These are phyloP conservation scores for Oryzias celebensis DNA, from an alignment of 2,113 vertebrate genomes.

Conservation along the genomic window DNA sequence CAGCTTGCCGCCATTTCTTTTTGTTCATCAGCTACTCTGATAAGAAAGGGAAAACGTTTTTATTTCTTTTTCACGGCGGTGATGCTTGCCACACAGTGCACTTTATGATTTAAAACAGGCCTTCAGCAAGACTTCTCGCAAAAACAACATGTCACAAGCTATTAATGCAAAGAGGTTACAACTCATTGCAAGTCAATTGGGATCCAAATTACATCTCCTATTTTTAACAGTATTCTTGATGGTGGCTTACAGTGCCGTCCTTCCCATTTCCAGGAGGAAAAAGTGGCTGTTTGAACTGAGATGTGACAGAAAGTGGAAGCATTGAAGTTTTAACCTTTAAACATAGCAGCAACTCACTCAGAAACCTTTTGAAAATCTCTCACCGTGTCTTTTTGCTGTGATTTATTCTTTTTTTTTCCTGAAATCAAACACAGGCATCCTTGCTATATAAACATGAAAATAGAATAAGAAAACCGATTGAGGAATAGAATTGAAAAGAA, in stretches of 20 bases:
- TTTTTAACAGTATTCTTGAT: constrained; percentile 48
- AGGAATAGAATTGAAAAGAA: constrained; percentile 45
- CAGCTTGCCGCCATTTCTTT: constrained; percentile 6
- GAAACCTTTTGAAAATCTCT: constrained; percentile 28
- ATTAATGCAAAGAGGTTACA: constrained; percentile 48
- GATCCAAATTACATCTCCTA: constrained; percentile 34
- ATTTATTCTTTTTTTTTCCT: constrained; percentile 22
- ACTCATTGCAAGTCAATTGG: constrained; percentile 13
- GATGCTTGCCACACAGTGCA: constrained; percentile 19
- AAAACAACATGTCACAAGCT: constrained; percentile 53
- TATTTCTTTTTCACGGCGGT: constrained; percentile 6
- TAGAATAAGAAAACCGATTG: constrained; percentile 17
- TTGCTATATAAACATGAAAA: constrained; percentile 24
- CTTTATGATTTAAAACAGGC: constrained; percentile 42
- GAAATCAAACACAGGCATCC: constrained; percentile 26
- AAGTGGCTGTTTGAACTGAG: constrained; percentile 33
- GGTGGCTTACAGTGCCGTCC: constrained; percentile 20
- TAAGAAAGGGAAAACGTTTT: background rate
- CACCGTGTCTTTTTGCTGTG: constrained; percentile 22
- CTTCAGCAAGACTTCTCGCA: constrained; percentile 27
- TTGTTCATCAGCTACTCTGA: constrained; percentile 12
- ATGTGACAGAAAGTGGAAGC: constrained; percentile 55
- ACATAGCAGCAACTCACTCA: constrained; percentile 24
- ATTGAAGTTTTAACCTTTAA: constrained; percentile 53
- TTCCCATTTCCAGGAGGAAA: constrained; percentile 12